Evolutionary conservation across 2,113 vertebrate species (phyloP).

Genomic region (Anarhynchus alexandrinus): DNA sequence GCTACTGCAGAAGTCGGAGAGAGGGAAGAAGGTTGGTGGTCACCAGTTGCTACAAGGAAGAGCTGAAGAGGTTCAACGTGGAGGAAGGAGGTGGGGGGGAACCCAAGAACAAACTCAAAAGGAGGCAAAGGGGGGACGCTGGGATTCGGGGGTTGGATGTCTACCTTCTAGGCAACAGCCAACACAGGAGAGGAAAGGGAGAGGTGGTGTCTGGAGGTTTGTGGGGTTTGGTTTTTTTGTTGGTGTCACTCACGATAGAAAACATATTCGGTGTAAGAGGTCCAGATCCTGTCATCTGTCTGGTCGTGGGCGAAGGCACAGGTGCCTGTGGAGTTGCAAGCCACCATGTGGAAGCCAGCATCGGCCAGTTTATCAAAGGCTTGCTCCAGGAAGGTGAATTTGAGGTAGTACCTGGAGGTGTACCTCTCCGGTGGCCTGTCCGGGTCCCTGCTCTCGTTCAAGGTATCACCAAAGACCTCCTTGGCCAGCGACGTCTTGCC

Average conservation of each 20-base stretch:
- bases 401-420: constrained; percentile 93
- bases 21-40: constrained; percentile 16
- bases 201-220: not conserved
- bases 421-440: constrained; percentile 90
- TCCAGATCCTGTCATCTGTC: constrained; percentile 97
- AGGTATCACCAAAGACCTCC: constrained; percentile 93
- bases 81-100: not conserved
- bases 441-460: constrained; percentile 92
- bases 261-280: constrained; percentile 98
- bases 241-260: constrained; percentile 93
- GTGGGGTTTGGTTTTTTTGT: not conserved
- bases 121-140: not conserved
- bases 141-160: not conserved
- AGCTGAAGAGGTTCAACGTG: not conserved
- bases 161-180: constrained; percentile 54
- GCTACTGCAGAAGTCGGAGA: not conserved
- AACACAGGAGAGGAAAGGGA: not conserved
- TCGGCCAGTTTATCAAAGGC: constrained; percentile 92
- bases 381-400: constrained; percentile 95
- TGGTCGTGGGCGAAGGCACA: constrained; percentile 92
- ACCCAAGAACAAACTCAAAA: not conserved
- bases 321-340: constrained; percentile 91
- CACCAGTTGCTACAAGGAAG: not conserved
- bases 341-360: constrained; percentile 93
- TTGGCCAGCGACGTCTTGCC: constrained; percentile 92